Evolutionary conservation across 2,113 vertebrate genomes (phyloP).

Genomic region (Pollachius pollachius): DNA sequence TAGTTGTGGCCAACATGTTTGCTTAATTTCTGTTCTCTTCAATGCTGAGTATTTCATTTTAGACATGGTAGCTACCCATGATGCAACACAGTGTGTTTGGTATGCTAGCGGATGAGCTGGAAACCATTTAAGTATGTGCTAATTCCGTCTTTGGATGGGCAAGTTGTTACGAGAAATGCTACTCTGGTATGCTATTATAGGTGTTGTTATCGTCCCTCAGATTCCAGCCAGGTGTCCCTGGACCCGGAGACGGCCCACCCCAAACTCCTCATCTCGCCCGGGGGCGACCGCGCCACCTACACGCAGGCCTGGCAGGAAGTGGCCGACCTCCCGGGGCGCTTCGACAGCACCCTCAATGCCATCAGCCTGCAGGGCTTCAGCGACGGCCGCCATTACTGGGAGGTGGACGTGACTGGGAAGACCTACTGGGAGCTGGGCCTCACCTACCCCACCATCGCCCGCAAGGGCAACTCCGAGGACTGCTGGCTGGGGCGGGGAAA

Average conservation of each 20-base stretch:
- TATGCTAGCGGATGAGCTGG: too few species aligned
- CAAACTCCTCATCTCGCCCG: slow-evolving; percentile 70
- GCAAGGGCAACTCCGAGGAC: slow-evolving; percentile 82
- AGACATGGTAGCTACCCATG: too few species aligned
- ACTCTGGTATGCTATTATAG: background rate
- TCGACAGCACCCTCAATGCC: slow-evolving; percentile 83
- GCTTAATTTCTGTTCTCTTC: too few species aligned
- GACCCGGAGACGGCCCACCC: slow-evolving; percentile 75
- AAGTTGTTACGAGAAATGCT: too few species aligned
- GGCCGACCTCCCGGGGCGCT: slow-evolving; percentile 74
- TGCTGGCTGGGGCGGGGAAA: slow-evolving; percentile 82
- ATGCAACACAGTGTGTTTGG: too few species aligned
- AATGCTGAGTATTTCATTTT: too few species aligned
- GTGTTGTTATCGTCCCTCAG: slow-evolving; percentile 46
- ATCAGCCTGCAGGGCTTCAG: slow-evolving; percentile 75
- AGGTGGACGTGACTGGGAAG: slow-evolving; percentile 83
- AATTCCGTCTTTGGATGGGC: too few species aligned
- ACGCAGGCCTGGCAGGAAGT: slow-evolving; percentile 72
- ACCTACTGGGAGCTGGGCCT: slow-evolving; percentile 86
- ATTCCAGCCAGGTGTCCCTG: slow-evolving; percentile 65
- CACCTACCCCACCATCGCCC: slow-evolving; percentile 76
- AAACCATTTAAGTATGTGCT: background rate
- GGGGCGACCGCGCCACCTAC: slow-evolving; percentile 66
- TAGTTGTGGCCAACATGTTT: too few species aligned
- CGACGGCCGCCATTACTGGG: slow-evolving; percentile 85